Percentiles rank a stretch among this genome's conserved stretches.
Evolutionary conservation across 1,140 invertebrate genomes (phyloP).

Genomic region (Temnothorax curvispinosus): DNA sequence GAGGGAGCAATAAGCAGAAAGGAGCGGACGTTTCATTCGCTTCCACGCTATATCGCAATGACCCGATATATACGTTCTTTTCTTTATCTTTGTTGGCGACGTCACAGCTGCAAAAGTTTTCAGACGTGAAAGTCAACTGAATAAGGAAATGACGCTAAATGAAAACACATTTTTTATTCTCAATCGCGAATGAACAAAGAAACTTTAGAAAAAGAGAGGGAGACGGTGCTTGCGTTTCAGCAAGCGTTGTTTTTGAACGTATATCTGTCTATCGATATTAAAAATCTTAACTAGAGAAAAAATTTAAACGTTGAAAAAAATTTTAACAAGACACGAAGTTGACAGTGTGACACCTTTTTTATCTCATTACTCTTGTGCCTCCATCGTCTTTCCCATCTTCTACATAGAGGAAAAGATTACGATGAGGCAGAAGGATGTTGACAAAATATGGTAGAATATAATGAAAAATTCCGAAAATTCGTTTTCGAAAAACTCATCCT

Average conservation of each 20-base stretch:
- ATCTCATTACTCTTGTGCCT: constrained; percentile 50
- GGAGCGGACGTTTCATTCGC: not conserved
- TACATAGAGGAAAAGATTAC: not conserved
- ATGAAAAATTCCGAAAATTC: not conserved
- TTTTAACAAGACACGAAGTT: constrained; percentile 63
- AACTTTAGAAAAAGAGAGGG: not conserved
- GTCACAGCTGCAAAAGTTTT: constrained; percentile 13
- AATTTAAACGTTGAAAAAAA: constrained; percentile 63
- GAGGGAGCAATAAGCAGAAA: not conserved
- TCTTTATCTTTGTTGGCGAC: constrained; percentile 20
- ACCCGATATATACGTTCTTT: constrained; percentile 30
- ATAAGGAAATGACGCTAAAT: constrained; percentile 34
- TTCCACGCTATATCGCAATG: constrained; percentile 15
- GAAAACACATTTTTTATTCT: constrained; percentile 27
- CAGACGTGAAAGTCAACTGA: constrained; percentile 13
- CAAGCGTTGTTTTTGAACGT: not conserved
- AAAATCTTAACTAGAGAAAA: constrained; percentile 13
- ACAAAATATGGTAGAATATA: constrained; percentile 51
- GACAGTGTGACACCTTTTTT: constrained; percentile 54
- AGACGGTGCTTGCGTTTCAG: not conserved
- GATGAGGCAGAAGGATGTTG: constrained; percentile 22
- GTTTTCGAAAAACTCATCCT: not conserved
- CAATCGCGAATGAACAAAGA: not conserved
- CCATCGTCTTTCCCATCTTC: not conserved
- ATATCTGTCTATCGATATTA: not conserved